phyloP scores from a whole-genome alignment of 2,888 invertebrate species.

The Epirrhoe tristata region DNA sequence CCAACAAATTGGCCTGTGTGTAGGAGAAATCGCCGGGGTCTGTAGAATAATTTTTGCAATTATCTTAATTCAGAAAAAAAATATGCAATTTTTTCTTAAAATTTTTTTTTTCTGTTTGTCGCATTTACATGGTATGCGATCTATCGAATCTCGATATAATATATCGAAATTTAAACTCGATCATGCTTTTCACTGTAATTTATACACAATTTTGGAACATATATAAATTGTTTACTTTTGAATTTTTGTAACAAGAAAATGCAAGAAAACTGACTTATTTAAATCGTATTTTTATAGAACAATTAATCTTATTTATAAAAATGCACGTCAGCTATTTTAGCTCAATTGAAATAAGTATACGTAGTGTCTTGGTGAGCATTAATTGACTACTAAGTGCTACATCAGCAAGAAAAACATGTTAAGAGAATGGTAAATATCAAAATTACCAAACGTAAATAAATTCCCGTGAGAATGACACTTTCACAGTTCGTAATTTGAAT shows the following conservation, averaged over 20 bases:
- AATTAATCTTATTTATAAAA: neutral
- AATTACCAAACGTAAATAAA: neutral
- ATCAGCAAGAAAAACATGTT: neutral
- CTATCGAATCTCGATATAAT: no score
- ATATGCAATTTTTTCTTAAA: no score
- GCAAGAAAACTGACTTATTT: no score
- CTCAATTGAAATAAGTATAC: neutral
- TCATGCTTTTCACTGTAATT: no score
- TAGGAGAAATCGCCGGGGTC: neutral
- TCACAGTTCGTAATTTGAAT: conserved; percentile 4
- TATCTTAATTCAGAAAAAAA: neutral
- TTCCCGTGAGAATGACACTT: neutral
- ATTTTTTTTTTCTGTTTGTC: no score
- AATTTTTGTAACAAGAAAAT: no score
- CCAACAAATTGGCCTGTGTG: conserved; percentile 1
- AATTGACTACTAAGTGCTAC: neutral
- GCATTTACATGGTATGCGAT: no score
- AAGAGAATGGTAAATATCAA: neutral
- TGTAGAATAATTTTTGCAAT: neutral
- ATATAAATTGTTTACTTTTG: no score
- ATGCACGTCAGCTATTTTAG: neutral
- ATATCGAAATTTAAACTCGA: no score
- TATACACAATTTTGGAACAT: no score
- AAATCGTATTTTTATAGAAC: no score
- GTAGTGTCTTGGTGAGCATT: neutral